A percentile compares a stretch with the other conserved stretches of the same genome.
Conservation (phyloP, 23 tunicate genomes). For the Ciona savignyi region DNA sequence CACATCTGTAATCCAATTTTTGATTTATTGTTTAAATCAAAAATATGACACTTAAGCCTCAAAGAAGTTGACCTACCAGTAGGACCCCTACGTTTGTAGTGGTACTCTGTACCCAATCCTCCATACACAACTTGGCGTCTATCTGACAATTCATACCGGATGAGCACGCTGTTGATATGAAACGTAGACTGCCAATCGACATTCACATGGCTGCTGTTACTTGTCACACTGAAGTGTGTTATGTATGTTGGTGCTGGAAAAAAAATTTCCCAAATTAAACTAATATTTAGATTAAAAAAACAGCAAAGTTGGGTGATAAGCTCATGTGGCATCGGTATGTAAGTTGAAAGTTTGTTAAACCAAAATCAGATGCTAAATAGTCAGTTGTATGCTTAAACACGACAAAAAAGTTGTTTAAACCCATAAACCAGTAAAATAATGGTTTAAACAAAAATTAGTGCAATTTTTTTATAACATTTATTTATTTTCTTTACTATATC, state of each 20-base stretch:
- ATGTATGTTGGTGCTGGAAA: constrained; percentile 56
- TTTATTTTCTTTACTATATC: background rate
- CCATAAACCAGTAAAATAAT: no score
- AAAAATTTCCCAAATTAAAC: no score
- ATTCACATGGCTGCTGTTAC: constrained; percentile 54
- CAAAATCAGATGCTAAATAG: no score
- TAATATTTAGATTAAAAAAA: no score
- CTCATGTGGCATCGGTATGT: no score
- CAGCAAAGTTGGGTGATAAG: no score
- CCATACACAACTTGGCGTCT: constrained; percentile 21
- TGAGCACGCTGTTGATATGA: constrained; percentile 54
- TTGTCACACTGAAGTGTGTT: constrained; percentile 16
- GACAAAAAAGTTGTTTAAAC: no score
- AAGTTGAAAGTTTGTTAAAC: no score
- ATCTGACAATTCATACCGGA: constrained; percentile 56
- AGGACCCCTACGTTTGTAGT: constrained; percentile 35
- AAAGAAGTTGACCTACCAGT: constrained; percentile 28
- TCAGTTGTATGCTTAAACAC: no score
- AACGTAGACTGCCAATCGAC: constrained; percentile 52
- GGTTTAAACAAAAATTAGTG: background rate
- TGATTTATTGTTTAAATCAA: no score
- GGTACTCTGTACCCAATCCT: constrained; percentile 24
- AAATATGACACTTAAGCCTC: no score
- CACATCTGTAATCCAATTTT: no score
- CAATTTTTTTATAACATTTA: background rate